Base-by-base conservation (phyloP, 2,888 invertebrate genomes). In the Autographa pulchrina region DNA sequence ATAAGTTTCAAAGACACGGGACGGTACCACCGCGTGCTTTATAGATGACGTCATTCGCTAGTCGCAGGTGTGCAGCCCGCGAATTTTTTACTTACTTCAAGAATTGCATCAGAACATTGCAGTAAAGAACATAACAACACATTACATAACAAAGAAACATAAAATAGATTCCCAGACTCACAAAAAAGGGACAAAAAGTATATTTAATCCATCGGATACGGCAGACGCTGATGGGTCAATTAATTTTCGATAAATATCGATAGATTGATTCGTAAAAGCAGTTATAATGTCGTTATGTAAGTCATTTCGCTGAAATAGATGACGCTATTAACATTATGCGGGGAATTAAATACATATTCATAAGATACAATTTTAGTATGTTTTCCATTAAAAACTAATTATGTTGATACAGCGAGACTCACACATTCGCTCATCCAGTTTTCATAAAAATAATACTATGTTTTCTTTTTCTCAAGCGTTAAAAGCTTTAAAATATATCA, bases 21-120 rank as follows among this genome's bases (percentile, higher is more conserved):
- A 56, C 54, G 54, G 60, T 75, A 80, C 64, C 76, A 65, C 75
- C 75, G 87, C 89, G 81, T 89, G 85, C 85, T 86, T 87, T 78
- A 70, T 58, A 43, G 63, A 79, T 91, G 89, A 90, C 90, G 91
- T 91, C 91, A 91, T 62, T 70, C 64, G 61, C 25, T n/a, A 70
- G 75, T 80, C 84, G 83, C 91, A 91, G 91, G 91, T 91, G 90
- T 86, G 84, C 87, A 76, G 65, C 52, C 72, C 52, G 79, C 71
- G 63, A 80, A 67, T 85, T 88, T 89, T 88, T 89, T 87, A 86
- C 85, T 79, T 82, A 83, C 38, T 11, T 83, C 80, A 75, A 80
- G 72, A 58, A 80, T 87, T 86, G 85, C 88, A 88, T 72, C 78
- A 84, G 62, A 65, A 48, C 68, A 58, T 32, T 65, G 54, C 65